These are phyloP conservation scores for Lissonota sp. DNA, from an alignment of 2,888 invertebrate genomes.

Conservation along the genomic window DNA sequence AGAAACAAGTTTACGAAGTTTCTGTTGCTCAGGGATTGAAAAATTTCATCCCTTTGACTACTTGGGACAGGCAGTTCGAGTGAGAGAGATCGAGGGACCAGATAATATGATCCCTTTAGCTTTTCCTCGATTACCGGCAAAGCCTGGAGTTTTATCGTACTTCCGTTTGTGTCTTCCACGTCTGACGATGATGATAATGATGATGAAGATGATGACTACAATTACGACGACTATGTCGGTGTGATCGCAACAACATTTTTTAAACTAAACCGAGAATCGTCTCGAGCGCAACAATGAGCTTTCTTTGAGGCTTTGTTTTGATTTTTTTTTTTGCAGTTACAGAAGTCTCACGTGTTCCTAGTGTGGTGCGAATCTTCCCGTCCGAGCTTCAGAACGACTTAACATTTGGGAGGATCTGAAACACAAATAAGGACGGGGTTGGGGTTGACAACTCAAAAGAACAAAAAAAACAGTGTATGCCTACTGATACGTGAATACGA, in stretches of 20 bases:
- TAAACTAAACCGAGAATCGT: constrained; percentile 6
- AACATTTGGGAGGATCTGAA: constrained; percentile 75
- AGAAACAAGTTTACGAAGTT: background rate
- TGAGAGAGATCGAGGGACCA: too few relatives aligned
- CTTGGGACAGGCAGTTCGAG: too few relatives aligned
- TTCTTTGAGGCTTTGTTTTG: constrained; percentile 14
- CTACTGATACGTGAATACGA: constrained; percentile 28
- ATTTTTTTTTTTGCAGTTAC: constrained; percentile 48
- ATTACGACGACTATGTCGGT: constrained; percentile 20
- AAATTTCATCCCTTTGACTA: background rate
- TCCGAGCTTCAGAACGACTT: constrained; percentile 69
- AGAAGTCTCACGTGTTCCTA: constrained; percentile 42
- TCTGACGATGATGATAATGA: constrained; percentile 47
- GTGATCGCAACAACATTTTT: constrained; percentile 56
- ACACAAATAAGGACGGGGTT: constrained; percentile 82
- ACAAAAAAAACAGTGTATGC: constrained; percentile 63
- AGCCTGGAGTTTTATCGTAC: too few relatives aligned
- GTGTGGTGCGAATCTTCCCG: constrained; percentile 66
- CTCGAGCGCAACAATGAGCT: background rate
- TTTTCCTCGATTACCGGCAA: too few relatives aligned
- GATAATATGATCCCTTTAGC: too few relatives aligned
- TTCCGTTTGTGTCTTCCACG: background rate
- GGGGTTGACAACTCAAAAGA: constrained; percentile 81
- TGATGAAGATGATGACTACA: constrained; percentile 25
- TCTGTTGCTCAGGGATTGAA: background rate